A percentile compares a stretch with the other conserved stretches of the same genome.
These are phyloP conservation scores for Pseudolycoriella hygida DNA, from an alignment of 2,888 invertebrate genomes.

Conservation along the genomic window DNA sequence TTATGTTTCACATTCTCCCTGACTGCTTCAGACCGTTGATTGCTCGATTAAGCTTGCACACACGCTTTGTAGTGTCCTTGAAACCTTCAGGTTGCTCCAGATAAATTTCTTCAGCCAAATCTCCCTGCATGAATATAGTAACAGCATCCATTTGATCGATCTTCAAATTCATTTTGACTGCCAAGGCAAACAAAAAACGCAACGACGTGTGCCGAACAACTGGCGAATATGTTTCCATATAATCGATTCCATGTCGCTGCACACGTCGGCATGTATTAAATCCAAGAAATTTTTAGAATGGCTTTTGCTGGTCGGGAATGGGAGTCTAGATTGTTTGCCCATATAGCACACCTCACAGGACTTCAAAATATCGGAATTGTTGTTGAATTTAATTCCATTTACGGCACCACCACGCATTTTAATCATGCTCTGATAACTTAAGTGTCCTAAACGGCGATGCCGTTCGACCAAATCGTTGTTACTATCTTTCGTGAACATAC, in stretches of 20 bases:
- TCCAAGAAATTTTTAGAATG: conserved; percentile 14
- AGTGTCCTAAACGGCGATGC: conserved; percentile 12
- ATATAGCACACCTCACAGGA: conserved; percentile 11
- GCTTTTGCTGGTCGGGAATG: conserved; percentile 10
- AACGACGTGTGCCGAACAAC: too few species aligned
- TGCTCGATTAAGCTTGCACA: not conserved
- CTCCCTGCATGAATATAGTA: not conserved
- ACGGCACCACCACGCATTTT: conserved; percentile 8
- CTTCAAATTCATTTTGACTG: not conserved
- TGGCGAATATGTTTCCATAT: too few species aligned
- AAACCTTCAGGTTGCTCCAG: conserved; percentile 6
- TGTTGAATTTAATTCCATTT: conserved; percentile 1
- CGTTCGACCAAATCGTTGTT: conserved; percentile 6
- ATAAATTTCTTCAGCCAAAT: not conserved
- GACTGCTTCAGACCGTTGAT: too few species aligned
- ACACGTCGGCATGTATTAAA: too few species aligned
- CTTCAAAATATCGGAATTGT: conserved; percentile 2
- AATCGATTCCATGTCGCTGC: conserved; percentile 19
- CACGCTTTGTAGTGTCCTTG: conserved; percentile 11
- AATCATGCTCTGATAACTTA: conserved; percentile 8
- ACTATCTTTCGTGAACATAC: conserved; percentile 1
- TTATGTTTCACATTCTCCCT: conserved; percentile 10
- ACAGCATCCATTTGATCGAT: not conserved
- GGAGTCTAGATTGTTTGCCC: conserved; percentile 11
- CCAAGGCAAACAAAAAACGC: not conserved